These are phyloP conservation scores for Oreocharis arfaki DNA, from an alignment of 2,113 vertebrate species.

Conservation along the genomic window DNA sequence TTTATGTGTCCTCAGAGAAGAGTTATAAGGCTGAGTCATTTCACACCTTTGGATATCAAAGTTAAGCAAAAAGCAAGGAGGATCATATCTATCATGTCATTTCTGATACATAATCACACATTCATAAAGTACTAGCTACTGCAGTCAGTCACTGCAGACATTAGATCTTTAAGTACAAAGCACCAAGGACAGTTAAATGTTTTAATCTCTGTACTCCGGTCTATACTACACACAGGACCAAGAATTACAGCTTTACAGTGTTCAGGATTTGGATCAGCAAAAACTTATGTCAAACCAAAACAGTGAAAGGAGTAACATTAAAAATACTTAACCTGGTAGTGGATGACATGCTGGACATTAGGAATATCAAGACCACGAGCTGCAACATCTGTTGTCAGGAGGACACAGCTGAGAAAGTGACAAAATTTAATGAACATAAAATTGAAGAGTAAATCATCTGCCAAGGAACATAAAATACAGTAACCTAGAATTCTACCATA, in stretches of 20 bases:
- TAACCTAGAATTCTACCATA: neutral
- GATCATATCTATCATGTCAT: neutral
- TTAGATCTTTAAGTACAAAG: neutral
- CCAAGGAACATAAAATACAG: neutral
- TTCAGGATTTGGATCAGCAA: neutral
- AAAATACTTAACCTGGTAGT: constrained; percentile 86
- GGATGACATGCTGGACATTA: constrained; percentile 92
- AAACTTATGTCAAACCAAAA: neutral
- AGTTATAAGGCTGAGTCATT: neutral
- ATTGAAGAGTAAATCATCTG: neutral
- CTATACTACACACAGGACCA: neutral
- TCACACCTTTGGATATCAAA: neutral
- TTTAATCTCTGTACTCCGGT: neutral
- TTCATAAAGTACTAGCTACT: neutral
- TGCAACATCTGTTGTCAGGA: constrained; percentile 95
- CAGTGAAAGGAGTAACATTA: neutral
- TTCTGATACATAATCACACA: neutral
- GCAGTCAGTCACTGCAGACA: neutral
- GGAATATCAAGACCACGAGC: constrained; percentile 96
- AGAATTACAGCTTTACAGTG: neutral
- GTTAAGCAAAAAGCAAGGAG: neutral
- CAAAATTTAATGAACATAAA: constrained; percentile 32
- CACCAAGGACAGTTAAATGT: neutral
- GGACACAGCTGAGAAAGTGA: constrained; percentile 79
- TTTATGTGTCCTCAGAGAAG: neutral